Evolutionary conservation across 2,888 invertebrate species (phyloP).

Genomic region (Gortyna flavago): DNA sequence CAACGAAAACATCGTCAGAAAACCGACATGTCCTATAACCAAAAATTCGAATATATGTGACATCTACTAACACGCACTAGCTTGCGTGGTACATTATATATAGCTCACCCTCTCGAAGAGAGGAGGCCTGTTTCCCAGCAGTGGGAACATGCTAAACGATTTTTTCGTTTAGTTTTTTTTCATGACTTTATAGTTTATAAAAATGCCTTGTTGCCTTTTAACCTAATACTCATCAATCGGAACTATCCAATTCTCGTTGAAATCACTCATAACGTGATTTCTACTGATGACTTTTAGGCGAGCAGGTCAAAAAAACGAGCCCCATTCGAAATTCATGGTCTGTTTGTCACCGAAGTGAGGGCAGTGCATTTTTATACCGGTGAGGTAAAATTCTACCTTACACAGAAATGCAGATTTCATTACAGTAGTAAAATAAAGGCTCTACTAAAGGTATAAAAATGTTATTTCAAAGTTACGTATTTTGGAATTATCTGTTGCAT

Average conservation of each 20-base stretch:
- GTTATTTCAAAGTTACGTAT: neutral
- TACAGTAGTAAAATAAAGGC: neutral
- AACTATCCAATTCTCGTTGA: neutral
- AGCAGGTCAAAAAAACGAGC: neutral
- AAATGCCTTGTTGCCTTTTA: neutral
- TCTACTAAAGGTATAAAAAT: neutral
- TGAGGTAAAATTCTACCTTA: neutral
- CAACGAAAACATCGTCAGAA: neutral
- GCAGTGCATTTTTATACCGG: conserved; percentile 11
- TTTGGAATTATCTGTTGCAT: neutral
- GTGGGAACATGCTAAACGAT: neutral
- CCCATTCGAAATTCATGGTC: conserved; percentile 23
- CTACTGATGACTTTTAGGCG: neutral
- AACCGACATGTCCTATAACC: neutral
- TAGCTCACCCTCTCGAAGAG: neutral
- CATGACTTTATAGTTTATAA: neutral
- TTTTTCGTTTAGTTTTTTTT: too few relatives aligned
- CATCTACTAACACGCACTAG: too few relatives aligned
- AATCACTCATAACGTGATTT: conserved; percentile 4
- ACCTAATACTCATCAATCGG: neutral
- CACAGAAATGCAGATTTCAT: conserved; percentile 10
- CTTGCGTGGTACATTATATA: too few relatives aligned
- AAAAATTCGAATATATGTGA: neutral
- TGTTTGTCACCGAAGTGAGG: conserved; percentile 19
- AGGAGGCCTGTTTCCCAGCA: neutral